Conservation (phyloP, 2,888 invertebrate species). For the Gastracanthus pulcherrimus region DNA sequence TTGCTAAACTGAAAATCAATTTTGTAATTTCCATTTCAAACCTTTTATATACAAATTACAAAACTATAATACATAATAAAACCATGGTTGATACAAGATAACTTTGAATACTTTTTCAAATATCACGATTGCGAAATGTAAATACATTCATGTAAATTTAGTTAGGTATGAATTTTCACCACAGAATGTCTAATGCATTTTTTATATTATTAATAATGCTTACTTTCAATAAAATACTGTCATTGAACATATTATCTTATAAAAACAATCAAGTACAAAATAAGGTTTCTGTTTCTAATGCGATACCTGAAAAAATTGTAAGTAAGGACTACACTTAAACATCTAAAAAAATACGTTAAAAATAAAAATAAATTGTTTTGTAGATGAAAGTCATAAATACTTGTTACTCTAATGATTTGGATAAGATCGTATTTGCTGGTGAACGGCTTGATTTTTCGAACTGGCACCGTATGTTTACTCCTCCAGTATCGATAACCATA, state of each 20-base stretch:
- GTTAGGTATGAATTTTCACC: background rate
- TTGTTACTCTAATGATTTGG: background rate
- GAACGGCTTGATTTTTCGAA: background rate
- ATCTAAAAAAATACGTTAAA: background rate
- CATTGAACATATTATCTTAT: background rate
- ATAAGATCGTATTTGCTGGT: background rate
- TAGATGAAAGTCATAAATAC: background rate
- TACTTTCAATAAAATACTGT: background rate
- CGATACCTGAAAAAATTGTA: background rate
- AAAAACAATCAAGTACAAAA: background rate
- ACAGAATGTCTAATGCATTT: background rate
- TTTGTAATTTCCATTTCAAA: background rate
- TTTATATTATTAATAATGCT: background rate
- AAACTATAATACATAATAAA: background rate
- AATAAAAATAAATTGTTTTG: background rate
- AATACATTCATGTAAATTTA: background rate
- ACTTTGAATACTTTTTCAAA: too few species aligned
- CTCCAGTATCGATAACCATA: background rate
- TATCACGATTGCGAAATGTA: too few species aligned
- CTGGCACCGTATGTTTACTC: background rate
- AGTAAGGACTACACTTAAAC: background rate
- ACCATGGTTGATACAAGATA: too few species aligned
- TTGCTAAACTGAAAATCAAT: background rate
- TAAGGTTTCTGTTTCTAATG: background rate
- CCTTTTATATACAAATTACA: background rate